Evolutionary conservation across 2,797 vertebrate species (phyloP).

Genomic region (Eupleurogrammus muticus): DNA sequence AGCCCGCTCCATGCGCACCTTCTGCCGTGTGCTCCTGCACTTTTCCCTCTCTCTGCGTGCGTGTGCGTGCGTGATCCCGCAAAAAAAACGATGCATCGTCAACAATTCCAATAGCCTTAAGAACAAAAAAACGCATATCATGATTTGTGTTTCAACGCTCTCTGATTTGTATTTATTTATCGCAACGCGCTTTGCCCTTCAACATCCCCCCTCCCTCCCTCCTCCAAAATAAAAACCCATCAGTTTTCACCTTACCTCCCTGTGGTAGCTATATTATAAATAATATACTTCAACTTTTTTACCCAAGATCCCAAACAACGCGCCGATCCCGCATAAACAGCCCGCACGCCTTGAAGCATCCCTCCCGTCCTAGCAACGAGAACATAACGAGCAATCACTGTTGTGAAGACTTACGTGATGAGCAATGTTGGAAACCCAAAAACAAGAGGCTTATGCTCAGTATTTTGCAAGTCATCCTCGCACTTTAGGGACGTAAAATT

Average conservation of each 20-base stretch:
- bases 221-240: constrained; percentile 37
- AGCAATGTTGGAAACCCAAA: constrained; percentile 82
- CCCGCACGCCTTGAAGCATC: constrained; percentile 37
- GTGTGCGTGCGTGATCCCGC: neutral
- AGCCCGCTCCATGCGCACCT: constrained; percentile 67
- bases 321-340: constrained; percentile 15
- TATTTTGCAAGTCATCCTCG: constrained; percentile 85
- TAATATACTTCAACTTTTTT: constrained; percentile 56
- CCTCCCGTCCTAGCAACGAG: constrained; percentile 26
- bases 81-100: constrained; percentile 10
- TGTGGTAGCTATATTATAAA: constrained; percentile 39
- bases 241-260: constrained; percentile 50
- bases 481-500: constrained; percentile 72
- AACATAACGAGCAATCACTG: constrained; percentile 61
- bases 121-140: constrained; percentile 17
- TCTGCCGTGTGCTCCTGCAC: constrained; percentile 44
- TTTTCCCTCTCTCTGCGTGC: constrained; percentile 29
- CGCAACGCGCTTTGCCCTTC: constrained; percentile 64
- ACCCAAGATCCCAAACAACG: constrained; percentile 32
- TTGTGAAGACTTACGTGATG: constrained; percentile 85
- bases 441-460: constrained; percentile 83
- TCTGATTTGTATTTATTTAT: constrained; percentile 10
- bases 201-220: constrained; percentile 44
- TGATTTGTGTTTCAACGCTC: constrained; percentile 1
- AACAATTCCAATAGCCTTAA: neutral